These are phyloP conservation scores for Aphelocoma coerulescens DNA, from an alignment of 2,113 vertebrate species.

Conservation along the genomic window DNA sequence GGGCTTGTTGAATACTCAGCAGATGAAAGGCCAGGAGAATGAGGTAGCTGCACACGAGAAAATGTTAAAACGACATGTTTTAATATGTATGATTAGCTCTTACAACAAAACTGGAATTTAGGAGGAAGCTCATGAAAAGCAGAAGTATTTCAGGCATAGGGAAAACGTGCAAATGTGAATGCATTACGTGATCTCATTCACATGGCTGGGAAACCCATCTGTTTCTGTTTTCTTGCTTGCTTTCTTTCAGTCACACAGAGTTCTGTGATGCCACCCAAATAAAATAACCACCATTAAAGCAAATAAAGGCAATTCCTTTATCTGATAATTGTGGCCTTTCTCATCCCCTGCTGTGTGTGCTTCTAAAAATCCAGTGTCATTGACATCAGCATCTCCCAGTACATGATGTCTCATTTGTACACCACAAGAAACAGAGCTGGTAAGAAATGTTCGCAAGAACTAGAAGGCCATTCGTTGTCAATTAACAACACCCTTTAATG, in stretches of 20 bases:
- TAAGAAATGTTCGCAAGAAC: slow-evolving; percentile 38
- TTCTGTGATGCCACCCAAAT: background rate
- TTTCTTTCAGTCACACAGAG: background rate
- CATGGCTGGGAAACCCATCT: background rate
- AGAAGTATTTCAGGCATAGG: background rate
- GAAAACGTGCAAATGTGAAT: background rate
- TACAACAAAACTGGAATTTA: background rate
- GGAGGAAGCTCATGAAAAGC: background rate
- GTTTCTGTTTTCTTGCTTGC: background rate
- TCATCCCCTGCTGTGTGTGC: background rate
- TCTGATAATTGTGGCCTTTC: slow-evolving; percentile 1
- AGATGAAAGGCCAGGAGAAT: background rate
- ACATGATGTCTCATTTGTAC: background rate
- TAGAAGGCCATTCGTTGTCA: background rate
- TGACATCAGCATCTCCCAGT: slow-evolving; percentile 35
- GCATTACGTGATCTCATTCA: background rate
- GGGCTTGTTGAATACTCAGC: background rate
- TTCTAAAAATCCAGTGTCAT: background rate
- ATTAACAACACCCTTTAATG: slow-evolving; percentile 41
- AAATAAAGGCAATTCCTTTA: slow-evolving; percentile 19
- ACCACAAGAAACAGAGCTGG: background rate
- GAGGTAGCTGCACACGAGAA: background rate
- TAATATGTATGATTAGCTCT: background rate
- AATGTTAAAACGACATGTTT: background rate
- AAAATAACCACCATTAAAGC: background rate